phyloP scores from a whole-genome alignment of 2,888 invertebrate genomes.

The Phymatocera aterrima region DNA sequence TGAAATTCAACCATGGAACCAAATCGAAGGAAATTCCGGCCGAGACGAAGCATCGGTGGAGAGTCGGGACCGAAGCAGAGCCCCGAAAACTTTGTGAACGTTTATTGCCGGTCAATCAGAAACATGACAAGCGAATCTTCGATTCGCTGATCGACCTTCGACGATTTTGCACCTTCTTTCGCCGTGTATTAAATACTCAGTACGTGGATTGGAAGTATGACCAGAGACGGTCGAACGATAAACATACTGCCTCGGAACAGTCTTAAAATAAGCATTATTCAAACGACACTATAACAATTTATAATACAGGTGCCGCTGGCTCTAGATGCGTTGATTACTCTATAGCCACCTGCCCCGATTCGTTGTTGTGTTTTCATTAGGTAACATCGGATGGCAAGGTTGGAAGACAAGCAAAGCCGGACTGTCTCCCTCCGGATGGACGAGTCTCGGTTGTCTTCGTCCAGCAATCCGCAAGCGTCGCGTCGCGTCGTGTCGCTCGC shows the following conservation, averaged over 20 bases:
- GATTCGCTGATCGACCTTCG: too few species aligned
- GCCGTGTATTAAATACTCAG: background rate
- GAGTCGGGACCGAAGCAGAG: background rate
- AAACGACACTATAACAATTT: background rate
- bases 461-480: conserved; percentile 23
- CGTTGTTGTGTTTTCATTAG: background rate
- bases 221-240: background rate
- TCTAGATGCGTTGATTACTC: background rate
- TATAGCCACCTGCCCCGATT: background rate
- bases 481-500: background rate
- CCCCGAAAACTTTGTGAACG: background rate
- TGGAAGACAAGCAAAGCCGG: conserved; percentile 1
- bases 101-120: background rate
- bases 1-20: conserved; percentile 70
- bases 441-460: background rate
- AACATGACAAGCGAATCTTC: too few species aligned
- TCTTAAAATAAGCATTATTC: conserved; percentile 17
- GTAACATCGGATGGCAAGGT: background rate
- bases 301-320: conserved; percentile 8
- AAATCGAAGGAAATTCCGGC: background rate
- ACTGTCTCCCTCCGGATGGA: background rate
- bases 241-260: background rate
- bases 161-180: background rate
- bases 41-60: background rate
- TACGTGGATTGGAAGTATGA: background rate